Evolutionary conservation across 2,113 vertebrate genomes (phyloP).

Genomic region (Paracanthobrama guichenoti): DNA sequence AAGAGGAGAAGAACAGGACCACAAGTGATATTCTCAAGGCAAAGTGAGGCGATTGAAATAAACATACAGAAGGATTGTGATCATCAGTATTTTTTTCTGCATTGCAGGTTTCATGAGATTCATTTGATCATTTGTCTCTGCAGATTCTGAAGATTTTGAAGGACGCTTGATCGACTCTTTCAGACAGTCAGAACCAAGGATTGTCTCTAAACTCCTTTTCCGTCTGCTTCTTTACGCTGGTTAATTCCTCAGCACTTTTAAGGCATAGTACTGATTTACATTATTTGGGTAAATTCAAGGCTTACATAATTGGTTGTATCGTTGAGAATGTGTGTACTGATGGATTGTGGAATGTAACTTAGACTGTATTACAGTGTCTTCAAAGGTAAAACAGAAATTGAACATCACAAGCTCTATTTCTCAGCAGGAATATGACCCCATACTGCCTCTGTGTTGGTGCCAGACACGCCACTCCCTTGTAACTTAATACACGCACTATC

Average conservation of each 20-base stretch:
- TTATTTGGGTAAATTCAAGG: constrained; percentile 2
- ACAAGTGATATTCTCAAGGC: constrained; percentile 12
- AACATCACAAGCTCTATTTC: not conserved
- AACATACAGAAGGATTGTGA: too few relatives aligned
- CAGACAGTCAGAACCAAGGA: not conserved
- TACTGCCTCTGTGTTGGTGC: not conserved
- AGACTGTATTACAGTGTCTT: not conserved
- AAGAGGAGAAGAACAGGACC: constrained; percentile 59
- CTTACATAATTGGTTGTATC: not conserved
- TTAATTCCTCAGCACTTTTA: not conserved
- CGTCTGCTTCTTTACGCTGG: not conserved
- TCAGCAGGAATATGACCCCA: not conserved
- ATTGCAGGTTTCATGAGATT: not conserved
- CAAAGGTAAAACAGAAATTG: not conserved
- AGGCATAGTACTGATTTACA: not conserved
- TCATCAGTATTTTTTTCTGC: not conserved
- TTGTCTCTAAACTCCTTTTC: not conserved
- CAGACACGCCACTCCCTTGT: not conserved
- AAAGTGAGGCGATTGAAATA: not conserved
- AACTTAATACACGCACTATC: too few relatives aligned
- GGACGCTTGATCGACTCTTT: not conserved
- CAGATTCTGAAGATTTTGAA: constrained; percentile 4
- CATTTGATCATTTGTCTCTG: not conserved
- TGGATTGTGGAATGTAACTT: not conserved
- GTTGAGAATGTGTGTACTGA: not conserved